Conservation (phyloP, 2,113 vertebrate species). For the Larimichthys crocea region DNA sequence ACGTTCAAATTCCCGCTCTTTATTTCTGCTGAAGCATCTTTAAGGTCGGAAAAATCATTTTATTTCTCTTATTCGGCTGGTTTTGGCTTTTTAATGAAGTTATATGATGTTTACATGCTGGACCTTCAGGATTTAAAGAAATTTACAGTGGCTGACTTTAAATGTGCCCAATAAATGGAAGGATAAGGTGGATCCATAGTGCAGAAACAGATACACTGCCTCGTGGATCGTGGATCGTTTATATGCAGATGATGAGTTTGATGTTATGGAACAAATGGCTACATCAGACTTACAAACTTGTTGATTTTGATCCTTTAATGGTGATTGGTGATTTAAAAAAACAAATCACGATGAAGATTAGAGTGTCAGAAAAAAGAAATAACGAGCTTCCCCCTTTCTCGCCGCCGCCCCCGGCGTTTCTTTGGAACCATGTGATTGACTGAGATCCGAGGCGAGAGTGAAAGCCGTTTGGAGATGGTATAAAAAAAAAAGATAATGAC, state of each 20-base stretch:
- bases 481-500: conserved; percentile 60
- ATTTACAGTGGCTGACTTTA: not conserved
- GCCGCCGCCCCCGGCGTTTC: not conserved
- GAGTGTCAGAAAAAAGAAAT: conserved; percentile 22
- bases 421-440: conserved; percentile 47
- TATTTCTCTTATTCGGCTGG: not conserved
- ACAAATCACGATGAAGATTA: not conserved
- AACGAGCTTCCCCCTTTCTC: not conserved
- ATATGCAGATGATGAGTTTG: too few relatives aligned
- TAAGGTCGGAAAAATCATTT: not conserved
- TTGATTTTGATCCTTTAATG: not conserved
- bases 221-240: not conserved
- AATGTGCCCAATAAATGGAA: not conserved
- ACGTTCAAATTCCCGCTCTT: not conserved
- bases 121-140: not conserved
- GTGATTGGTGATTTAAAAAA: not conserved
- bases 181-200: not conserved
- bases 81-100: not conserved
- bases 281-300: not conserved
- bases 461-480: conserved; percentile 38
- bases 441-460: conserved; percentile 38
- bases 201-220: not conserved
- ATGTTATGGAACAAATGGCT: not conserved
- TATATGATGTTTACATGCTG: too few relatives aligned
- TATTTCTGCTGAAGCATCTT: not conserved